A percentile compares a stretch with the other conserved stretches of the same genome.
Evolutionary conservation across 2,888 invertebrate genomes (phyloP).

Genomic region (Carcina quercana): DNA sequence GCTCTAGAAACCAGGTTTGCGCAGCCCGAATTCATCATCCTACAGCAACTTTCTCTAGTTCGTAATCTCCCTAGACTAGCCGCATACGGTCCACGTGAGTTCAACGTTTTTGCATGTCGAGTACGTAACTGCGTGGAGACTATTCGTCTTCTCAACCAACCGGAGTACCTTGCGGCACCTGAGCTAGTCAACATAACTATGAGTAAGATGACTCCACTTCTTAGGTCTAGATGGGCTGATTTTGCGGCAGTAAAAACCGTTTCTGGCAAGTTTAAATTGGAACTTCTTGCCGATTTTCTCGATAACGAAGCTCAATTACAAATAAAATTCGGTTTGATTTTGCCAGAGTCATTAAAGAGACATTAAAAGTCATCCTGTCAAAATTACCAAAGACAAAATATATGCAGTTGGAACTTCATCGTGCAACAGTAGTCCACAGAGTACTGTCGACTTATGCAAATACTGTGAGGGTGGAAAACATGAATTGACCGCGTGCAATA

Average conservation of each 20-base stretch:
- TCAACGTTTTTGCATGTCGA: background rate
- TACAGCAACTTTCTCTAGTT: no score
- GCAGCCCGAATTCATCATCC: no score
- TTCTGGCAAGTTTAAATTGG: background rate
- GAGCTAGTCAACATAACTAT: background rate
- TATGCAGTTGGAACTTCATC: no score
- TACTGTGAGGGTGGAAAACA: background rate
- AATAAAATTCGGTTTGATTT: background rate
- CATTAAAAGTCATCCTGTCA: background rate
- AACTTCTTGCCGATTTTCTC: background rate
- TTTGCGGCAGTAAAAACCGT: background rate
- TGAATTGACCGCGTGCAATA: background rate
- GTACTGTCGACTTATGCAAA: no score
- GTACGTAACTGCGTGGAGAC: background rate
- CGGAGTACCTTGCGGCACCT: background rate
- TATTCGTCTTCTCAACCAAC: background rate
- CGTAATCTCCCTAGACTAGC: background rate
- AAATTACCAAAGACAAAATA: background rate
- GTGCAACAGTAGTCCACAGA: no score
- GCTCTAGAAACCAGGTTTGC: background rate
- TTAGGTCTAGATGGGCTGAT: background rate
- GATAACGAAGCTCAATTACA: background rate
- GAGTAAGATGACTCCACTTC: background rate
- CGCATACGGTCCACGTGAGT: background rate
- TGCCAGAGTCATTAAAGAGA: background rate